These are phyloP conservation scores for Papilio dardanus DNA, from an alignment of 1,140 invertebrate species.

Conservation along the genomic window DNA sequence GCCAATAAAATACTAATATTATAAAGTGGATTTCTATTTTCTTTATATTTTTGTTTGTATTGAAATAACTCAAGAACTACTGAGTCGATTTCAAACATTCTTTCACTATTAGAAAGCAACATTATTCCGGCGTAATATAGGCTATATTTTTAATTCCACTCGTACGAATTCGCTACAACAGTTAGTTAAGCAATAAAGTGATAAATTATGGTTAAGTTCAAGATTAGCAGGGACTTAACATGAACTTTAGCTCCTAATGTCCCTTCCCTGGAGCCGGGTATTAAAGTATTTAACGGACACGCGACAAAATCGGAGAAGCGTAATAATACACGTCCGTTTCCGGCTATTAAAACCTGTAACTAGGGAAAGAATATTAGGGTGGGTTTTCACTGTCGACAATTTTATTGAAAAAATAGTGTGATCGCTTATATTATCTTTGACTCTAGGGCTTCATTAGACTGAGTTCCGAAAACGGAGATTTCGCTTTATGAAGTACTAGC, in stretches of 20 bases:
- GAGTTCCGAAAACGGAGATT: too few species aligned
- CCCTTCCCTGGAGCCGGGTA: constrained; percentile 9
- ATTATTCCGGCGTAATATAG: too few species aligned
- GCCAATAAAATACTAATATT: too few species aligned
- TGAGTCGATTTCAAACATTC: too few species aligned
- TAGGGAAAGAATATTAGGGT: constrained; percentile 2
- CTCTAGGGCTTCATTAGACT: too few species aligned
- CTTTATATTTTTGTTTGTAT: too few species aligned
- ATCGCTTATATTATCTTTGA: not conserved
- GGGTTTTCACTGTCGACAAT: not conserved
- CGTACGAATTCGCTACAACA: too few species aligned
- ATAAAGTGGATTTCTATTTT: too few species aligned
- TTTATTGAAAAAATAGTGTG: not conserved
- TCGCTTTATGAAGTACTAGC: too few species aligned
- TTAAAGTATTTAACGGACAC: constrained; percentile 27
- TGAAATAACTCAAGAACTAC: too few species aligned
- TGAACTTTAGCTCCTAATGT: constrained; percentile 3
- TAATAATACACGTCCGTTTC: constrained; percentile 27
- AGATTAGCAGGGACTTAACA: constrained; percentile 24
- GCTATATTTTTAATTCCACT: too few species aligned
- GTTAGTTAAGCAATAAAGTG: not conserved
- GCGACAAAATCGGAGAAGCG: constrained; percentile 13
- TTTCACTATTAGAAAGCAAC: too few species aligned
- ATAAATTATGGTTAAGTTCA: not conserved
- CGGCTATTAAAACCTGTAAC: constrained; percentile 26